These are phyloP conservation scores for Poeciliopsis infans DNA, from an alignment of 2,797 vertebrate genomes.

Conservation along the genomic window DNA sequence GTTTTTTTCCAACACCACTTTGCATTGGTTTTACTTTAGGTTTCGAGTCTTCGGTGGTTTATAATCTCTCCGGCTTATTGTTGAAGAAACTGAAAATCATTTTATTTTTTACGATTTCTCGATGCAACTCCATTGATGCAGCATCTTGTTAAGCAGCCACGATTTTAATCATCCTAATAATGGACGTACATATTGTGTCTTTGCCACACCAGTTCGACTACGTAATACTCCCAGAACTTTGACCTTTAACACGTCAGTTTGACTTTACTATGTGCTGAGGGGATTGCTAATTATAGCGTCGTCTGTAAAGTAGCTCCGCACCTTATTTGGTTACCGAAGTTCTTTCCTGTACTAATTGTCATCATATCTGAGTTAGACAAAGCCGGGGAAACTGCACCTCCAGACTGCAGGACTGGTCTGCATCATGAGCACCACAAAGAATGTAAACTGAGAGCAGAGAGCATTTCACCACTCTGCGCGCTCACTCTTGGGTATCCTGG, in stretches of 20 bases:
- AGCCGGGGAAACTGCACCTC: slow-evolving; percentile 26
- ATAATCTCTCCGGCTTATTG: background rate
- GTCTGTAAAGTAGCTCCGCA: slow-evolving; percentile 1
- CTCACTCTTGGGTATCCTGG: slow-evolving; percentile 16
- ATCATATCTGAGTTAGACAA: slow-evolving; percentile 12
- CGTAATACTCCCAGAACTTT: background rate
- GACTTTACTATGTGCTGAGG: background rate
- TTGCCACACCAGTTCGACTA: background rate
- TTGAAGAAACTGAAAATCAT: background rate
- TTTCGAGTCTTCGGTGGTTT: background rate
- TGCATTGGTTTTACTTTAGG: background rate
- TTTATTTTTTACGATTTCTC: background rate
- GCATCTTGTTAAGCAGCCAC: background rate
- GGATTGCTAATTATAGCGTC: background rate
- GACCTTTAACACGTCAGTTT: background rate
- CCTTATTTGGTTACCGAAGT: slow-evolving; percentile 5
- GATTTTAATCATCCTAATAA: background rate
- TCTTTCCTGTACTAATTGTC: background rate
- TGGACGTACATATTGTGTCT: background rate
- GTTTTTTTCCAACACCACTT: background rate
- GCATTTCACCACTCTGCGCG: slow-evolving; percentile 33
- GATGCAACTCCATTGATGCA: background rate
- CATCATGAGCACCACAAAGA: slow-evolving; percentile 48
- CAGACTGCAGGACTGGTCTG: slow-evolving; percentile 43
- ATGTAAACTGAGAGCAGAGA: slow-evolving; percentile 58